These are phyloP conservation scores for Morpho achilles DNA, from an alignment of 2,888 invertebrate species.

Conservation along the genomic window DNA sequence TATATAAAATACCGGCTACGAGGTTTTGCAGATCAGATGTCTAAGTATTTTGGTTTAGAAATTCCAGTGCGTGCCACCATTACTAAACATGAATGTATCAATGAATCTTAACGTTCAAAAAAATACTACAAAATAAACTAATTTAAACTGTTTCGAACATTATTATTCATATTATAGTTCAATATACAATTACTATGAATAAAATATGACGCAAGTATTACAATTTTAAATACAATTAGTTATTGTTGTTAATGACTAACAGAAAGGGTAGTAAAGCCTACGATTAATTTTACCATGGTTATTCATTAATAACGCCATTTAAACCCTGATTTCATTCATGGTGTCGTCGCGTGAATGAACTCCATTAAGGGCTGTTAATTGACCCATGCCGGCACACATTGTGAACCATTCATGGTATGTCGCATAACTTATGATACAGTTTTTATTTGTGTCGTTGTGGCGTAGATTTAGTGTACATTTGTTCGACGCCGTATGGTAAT, in stretches of 20 bases:
- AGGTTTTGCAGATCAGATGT: too few relatives aligned
- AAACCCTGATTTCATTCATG: constrained; percentile 49
- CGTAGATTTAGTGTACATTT: too few relatives aligned
- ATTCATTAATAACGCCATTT: constrained; percentile 41
- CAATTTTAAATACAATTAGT: too few relatives aligned
- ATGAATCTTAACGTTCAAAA: background rate
- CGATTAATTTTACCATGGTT: constrained; percentile 28
- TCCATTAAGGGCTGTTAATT: constrained; percentile 69
- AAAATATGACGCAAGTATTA: too few relatives aligned
- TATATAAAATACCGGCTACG: too few relatives aligned
- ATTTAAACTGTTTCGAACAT: background rate
- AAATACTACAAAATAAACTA: background rate
- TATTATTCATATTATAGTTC: too few relatives aligned
- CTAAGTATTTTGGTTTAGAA: too few relatives aligned
- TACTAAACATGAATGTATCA: too few relatives aligned
- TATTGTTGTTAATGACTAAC: too few relatives aligned
- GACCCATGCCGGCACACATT: constrained; percentile 44
- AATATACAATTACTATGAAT: too few relatives aligned
- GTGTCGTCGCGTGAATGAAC: constrained; percentile 57
- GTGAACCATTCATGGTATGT: constrained; percentile 32
- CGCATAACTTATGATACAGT: constrained; percentile 5
- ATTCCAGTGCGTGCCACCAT: too few relatives aligned
- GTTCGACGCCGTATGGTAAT: background rate
- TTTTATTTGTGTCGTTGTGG: background rate
- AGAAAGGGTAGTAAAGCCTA: background rate